These are phyloP conservation scores for Oligia fasciuncula DNA, from an alignment of 2,888 invertebrate genomes.

Conservation along the genomic window DNA sequence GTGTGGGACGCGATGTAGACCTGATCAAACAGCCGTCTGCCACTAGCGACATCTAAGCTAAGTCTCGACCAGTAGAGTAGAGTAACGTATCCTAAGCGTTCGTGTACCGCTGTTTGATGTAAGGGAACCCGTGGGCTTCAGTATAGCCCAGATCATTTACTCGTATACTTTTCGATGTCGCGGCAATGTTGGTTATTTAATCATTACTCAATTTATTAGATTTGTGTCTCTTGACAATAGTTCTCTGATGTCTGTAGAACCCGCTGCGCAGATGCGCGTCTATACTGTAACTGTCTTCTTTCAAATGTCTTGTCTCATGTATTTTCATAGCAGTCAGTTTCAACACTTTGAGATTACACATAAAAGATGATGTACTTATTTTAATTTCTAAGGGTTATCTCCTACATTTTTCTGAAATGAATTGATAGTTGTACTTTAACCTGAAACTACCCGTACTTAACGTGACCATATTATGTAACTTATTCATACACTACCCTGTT, in stretches of 20 bases:
- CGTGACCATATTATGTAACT: conserved; percentile 23
- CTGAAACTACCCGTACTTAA: conserved; percentile 24
- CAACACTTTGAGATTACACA: not conserved
- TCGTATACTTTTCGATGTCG: conserved; percentile 60
- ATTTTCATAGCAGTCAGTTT: conserved; percentile 46
- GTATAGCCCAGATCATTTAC: conserved; percentile 43
- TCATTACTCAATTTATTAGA: conserved; percentile 51
- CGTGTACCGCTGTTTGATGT: conserved; percentile 63
- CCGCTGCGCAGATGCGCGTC: conserved; percentile 1
- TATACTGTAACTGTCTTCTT: conserved; percentile 10
- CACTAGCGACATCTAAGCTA: conserved; percentile 87
- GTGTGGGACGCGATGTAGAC: conserved; percentile 90
- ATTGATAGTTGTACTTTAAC: conserved; percentile 23
- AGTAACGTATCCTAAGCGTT: conserved; percentile 66
- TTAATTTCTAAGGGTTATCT: conserved; percentile 1
- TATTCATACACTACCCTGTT: conserved; percentile 36
- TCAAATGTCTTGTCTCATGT: conserved; percentile 6
- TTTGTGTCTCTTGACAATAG: conserved; percentile 52
- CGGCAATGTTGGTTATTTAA: conserved; percentile 38
- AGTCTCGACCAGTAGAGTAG: conserved; percentile 64
- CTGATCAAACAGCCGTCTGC: conserved; percentile 89
- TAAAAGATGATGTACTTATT: conserved; percentile 11
- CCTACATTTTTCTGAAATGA: conserved; percentile 1
- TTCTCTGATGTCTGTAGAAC: conserved; percentile 25
- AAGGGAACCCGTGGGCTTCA: conserved; percentile 50